Base-by-base conservation (phyloP, 2,113 vertebrate genomes). In the Chaetops frenatus region DNA sequence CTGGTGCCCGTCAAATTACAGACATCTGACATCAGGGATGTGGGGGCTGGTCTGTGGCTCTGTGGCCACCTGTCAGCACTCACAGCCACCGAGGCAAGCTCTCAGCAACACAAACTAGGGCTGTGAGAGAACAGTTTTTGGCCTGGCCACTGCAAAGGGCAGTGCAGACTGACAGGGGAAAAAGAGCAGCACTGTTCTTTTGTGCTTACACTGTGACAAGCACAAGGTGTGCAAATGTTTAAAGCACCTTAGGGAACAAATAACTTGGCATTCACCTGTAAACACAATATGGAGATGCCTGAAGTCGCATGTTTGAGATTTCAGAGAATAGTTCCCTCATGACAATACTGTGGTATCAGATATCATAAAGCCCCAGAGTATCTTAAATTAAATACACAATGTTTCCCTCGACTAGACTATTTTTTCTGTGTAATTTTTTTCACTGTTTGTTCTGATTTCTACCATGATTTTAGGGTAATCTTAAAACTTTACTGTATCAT, bases 41-140 rank as follows among this genome's bases (percentile, higher is more conserved):
- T 4, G 25, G 24, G 23, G 24, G 22, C 21, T 69, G 42, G 4
- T 36, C 56, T 42, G 22, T 53, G 73, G 50, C 62, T 35, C 51
- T 31, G 0, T 31, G 3, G 62, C 13, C 29, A 21, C 60, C 18
- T 1, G 6, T 9, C 23, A 35, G 18, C 1, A 1, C 35, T n/a
- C 54, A 60, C 0, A 8, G 36, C 28, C 50, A 21, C 40, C 40
- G 25, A 64, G 53, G 22, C 11, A 72, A 71, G 24, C 5, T 42
- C 31, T 40, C 7, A 23, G 11, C 6, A 38, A 0, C 15, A 58
- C 42, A 42, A 1, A 3, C 61, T 13, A 5, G 0, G 5, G 11
- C 31, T 61, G 25, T 60, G 35, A 54, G 19, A 3, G 4, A 28
- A 2, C 42, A 33, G 40, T n/a, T n/a, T n/a, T 2, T 23, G 28